A percentile compares a stretch with the other conserved stretches of the same genome.
phyloP scores from a whole-genome alignment of 2,797 vertebrate genomes.

The Myotis findleyi region DNA sequence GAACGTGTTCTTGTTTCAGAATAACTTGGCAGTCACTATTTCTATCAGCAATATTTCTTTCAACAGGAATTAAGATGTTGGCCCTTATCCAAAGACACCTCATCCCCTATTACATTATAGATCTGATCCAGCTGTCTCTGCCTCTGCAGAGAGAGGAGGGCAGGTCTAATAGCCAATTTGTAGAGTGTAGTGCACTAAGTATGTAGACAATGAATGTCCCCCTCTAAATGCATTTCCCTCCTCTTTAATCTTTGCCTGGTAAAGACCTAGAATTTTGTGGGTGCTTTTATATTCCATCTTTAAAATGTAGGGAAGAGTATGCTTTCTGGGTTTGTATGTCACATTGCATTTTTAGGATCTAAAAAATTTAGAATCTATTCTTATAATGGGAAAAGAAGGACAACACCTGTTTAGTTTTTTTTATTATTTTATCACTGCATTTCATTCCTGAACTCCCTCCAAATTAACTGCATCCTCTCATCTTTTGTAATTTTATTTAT shows the following conservation, averaged over 20 bases:
- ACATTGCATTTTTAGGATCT: slow-evolving; percentile 38
- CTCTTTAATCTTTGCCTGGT: slow-evolving; percentile 58
- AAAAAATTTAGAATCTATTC: neutral
- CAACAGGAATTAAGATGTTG: slow-evolving; percentile 74
- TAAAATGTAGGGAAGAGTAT: neutral
- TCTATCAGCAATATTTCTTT: slow-evolving; percentile 77
- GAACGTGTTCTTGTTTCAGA: slow-evolving; percentile 36
- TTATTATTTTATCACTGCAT: slow-evolving; percentile 44
- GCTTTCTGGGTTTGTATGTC: neutral
- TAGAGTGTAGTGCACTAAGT: slow-evolving; percentile 11
- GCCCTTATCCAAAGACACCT: slow-evolving; percentile 76
- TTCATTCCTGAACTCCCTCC: neutral
- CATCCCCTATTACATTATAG: slow-evolving; percentile 70
- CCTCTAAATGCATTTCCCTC: slow-evolving; percentile 29
- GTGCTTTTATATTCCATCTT: neutral
- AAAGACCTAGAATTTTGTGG: slow-evolving; percentile 23
- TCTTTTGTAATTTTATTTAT: slow-evolving; percentile 37
- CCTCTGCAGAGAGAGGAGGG: slow-evolving; percentile 55
- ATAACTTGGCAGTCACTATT: slow-evolving; percentile 74
- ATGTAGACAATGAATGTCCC: neutral
- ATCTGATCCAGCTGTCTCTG: slow-evolving; percentile 67
- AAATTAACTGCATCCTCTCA: neutral
- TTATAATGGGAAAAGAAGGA: neutral
- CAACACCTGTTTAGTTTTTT: neutral
- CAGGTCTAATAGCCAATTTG: slow-evolving; percentile 56